Evolutionary conservation across 2,888 invertebrate genomes (phyloP).

Genomic region (Cosmia trapezina): DNA sequence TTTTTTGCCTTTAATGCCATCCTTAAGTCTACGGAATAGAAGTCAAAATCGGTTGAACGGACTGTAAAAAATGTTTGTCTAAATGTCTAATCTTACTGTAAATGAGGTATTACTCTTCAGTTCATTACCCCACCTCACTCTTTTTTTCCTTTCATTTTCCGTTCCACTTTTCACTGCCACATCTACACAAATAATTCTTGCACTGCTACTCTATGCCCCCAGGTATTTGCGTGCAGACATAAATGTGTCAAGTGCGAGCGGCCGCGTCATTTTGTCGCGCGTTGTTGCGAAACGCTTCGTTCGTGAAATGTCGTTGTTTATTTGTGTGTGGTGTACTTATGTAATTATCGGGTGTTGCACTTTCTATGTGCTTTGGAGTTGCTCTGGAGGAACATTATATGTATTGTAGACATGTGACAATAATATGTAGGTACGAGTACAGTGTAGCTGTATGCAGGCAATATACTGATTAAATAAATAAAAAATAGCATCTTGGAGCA

Average conservation of each 20-base stretch:
- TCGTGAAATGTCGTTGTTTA: conserved; percentile 59
- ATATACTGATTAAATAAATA: too few relatives aligned
- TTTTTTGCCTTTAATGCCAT: too few relatives aligned
- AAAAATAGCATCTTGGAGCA: too few relatives aligned
- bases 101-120: too few relatives aligned
- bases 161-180: background rate
- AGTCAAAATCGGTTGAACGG: too few relatives aligned
- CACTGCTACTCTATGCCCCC: conserved; percentile 56
- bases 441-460: too few relatives aligned
- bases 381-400: background rate
- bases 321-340: conserved; percentile 57
- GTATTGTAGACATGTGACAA: conserved; percentile 12
- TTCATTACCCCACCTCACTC: too few relatives aligned
- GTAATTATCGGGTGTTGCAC: conserved; percentile 58
- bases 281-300: conserved; percentile 55
- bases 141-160: background rate
- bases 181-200: conserved; percentile 22
- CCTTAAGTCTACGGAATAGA: too few relatives aligned
- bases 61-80: too few relatives aligned
- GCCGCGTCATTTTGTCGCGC: conserved; percentile 66
- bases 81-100: too few relatives aligned
- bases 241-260: conserved; percentile 77
- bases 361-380: conserved; percentile 45
- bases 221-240: conserved; percentile 66
- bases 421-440: too few relatives aligned